Percentiles rank a stretch among this genome's conserved stretches.
Evolutionary conservation across 53 echinoderm and acorn worm genomes (phyloP).

Genomic region (Actinopyga echinites): DNA sequence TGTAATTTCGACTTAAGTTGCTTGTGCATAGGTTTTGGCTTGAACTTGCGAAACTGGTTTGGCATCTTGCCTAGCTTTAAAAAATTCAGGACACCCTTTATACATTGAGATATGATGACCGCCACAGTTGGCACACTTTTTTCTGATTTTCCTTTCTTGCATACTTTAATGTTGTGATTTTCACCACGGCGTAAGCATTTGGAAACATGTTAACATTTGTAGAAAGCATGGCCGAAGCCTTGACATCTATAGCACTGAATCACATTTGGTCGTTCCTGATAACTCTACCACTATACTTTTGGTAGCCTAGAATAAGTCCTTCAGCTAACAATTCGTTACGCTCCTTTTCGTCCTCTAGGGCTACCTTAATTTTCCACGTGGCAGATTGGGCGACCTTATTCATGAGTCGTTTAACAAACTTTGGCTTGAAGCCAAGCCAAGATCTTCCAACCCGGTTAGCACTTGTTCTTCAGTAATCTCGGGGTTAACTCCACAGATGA

Average conservation of each 20-base stretch:
- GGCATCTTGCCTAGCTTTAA: neutral
- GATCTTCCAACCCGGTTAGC: neutral
- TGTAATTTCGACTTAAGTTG: neutral
- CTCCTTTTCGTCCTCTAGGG: neutral
- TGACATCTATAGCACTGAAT: neutral
- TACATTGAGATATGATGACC: neutral
- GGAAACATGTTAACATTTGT: neutral
- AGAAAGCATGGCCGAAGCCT: neutral
- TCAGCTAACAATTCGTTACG: neutral
- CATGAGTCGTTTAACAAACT: neutral
- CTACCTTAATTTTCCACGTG: neutral
- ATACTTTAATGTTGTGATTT: neutral
- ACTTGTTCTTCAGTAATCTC: no score
- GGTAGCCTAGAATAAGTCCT: neutral
- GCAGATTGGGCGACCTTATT: neutral
- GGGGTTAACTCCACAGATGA: no score
- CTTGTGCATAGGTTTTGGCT: neutral
- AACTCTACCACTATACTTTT: neutral
- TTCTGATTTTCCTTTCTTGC: neutral
- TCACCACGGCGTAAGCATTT: neutral
- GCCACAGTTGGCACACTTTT: neutral
- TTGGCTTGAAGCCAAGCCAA: neutral
- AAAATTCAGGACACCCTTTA: neutral
- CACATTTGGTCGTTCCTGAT: neutral
- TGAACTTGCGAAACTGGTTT: neutral